These are phyloP conservation scores for Plecotus auritus DNA, from an alignment of 2,113 vertebrate species.

Conservation along the genomic window DNA sequence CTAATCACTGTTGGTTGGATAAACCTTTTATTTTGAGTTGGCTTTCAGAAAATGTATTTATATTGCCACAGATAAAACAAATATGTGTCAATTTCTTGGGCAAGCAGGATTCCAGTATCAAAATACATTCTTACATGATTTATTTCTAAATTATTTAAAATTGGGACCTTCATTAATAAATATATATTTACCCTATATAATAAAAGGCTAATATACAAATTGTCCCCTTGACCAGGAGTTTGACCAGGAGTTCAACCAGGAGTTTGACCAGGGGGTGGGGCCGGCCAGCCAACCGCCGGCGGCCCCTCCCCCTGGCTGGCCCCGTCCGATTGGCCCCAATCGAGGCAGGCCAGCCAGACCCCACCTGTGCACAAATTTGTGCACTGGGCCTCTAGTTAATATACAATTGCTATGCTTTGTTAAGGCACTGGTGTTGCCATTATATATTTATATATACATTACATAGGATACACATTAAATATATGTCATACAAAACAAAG, in stretches of 20 bases:
- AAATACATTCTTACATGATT: constrained; percentile 26
- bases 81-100: background rate
- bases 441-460: background rate
- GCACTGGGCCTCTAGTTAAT: background rate
- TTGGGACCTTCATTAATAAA: constrained; percentile 25
- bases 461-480: background rate
- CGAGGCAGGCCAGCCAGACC: no score
- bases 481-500: constrained; percentile 15
- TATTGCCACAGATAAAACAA: constrained; percentile 35
- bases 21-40: background rate
- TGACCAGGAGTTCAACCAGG: no score
- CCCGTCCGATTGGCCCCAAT: no score
- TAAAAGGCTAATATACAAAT: no score
- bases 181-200: background rate
- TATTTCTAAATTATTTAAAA: constrained; percentile 25
- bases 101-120: constrained; percentile 10
- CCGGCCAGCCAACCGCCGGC: no score
- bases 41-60: constrained; percentile 32
- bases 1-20: background rate
- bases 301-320: no score
- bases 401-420: constrained; percentile 5
- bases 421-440: constrained; percentile 22
- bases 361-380: no score
- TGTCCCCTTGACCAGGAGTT: no score
- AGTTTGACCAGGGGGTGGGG: no score